Conservation (phyloP, 2,888 invertebrate species). For the Drosophila diplacantha region DNA sequence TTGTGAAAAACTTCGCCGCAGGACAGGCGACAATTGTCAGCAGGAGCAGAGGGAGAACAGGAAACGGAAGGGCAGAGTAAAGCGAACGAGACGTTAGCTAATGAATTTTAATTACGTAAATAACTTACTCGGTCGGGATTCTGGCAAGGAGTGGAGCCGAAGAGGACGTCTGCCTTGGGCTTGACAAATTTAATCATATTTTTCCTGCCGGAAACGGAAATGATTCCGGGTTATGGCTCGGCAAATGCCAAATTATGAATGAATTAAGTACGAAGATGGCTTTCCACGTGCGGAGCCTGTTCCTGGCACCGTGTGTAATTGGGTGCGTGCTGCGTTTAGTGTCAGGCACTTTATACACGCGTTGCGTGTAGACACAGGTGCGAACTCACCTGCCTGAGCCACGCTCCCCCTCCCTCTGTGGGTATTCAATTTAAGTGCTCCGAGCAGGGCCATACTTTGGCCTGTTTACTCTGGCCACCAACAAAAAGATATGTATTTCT, state of each 20-base stretch:
- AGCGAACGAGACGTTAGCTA: slow-evolving; percentile 32
- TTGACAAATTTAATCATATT: slow-evolving; percentile 45
- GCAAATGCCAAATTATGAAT: slow-evolving; percentile 54
- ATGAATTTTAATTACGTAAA: slow-evolving; percentile 65
- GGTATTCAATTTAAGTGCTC: slow-evolving; percentile 49
- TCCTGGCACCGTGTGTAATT: slow-evolving; percentile 40
- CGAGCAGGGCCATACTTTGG: slow-evolving; percentile 8
- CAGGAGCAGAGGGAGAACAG: not conserved
- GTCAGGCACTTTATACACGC: slow-evolving; percentile 25
- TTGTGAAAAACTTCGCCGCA: slow-evolving; percentile 8
- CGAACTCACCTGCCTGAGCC: slow-evolving; percentile 2
- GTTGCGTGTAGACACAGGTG: slow-evolving; percentile 30
- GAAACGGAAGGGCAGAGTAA: not conserved
- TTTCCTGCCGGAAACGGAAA: slow-evolving; percentile 51
- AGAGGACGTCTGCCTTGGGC: slow-evolving; percentile 1
- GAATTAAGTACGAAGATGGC: slow-evolving; percentile 49
- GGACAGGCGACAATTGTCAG: slow-evolving; percentile 26
- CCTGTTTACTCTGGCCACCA: slow-evolving; percentile 12
- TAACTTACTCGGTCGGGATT: slow-evolving; percentile 37
- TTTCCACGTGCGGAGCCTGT: slow-evolving; percentile 26
- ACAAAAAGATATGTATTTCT: slow-evolving; percentile 15
- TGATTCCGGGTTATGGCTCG: slow-evolving; percentile 33
- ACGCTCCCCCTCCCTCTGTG: not conserved
- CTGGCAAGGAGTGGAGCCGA: not conserved
- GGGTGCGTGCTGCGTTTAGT: slow-evolving; percentile 28